Evolutionary conservation across 2,797 vertebrate genomes (phyloP).

Genomic region (Myotis myotis): DNA sequence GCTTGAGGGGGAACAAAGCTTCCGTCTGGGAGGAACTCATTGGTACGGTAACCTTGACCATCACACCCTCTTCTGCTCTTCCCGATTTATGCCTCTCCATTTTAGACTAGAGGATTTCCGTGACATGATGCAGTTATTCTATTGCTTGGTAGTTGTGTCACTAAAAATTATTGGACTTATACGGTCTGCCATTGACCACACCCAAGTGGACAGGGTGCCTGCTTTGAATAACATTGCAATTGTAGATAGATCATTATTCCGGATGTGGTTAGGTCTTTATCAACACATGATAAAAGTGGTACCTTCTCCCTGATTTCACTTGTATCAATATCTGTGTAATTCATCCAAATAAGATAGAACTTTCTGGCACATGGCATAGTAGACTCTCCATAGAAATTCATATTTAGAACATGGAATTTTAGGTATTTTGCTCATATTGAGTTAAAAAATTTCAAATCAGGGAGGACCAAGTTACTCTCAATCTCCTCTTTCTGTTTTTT

Average conservation of each 20-base stretch:
- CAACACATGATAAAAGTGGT: not conserved
- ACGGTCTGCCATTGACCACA: not conserved
- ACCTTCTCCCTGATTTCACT: not conserved
- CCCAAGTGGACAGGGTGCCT: not conserved
- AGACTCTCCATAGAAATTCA: not conserved
- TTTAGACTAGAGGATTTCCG: not conserved
- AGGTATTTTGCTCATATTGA: not conserved
- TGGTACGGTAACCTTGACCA: constrained; percentile 79
- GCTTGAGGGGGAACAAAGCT: constrained; percentile 87
- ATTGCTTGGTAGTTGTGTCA: not conserved
- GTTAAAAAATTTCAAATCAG: not conserved
- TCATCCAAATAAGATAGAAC: not conserved
- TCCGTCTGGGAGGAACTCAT: constrained; percentile 92
- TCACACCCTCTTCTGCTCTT: not conserved
- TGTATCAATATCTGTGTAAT: not conserved
- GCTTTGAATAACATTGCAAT: not conserved
- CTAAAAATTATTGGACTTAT: not conserved
- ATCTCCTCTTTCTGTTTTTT: not conserved
- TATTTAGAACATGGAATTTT: not conserved
- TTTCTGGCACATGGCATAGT: not conserved
- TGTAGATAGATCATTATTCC: not conserved
- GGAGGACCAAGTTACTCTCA: not conserved
- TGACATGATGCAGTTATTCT: not conserved
- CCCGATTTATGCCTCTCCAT: not conserved
- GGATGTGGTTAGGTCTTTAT: not conserved